Evolutionary conservation across 2,113 vertebrate species (phyloP), one percentile per base, ranked within the genome.

Genomic region (Petrocephalus microphthalmus): DNA sequence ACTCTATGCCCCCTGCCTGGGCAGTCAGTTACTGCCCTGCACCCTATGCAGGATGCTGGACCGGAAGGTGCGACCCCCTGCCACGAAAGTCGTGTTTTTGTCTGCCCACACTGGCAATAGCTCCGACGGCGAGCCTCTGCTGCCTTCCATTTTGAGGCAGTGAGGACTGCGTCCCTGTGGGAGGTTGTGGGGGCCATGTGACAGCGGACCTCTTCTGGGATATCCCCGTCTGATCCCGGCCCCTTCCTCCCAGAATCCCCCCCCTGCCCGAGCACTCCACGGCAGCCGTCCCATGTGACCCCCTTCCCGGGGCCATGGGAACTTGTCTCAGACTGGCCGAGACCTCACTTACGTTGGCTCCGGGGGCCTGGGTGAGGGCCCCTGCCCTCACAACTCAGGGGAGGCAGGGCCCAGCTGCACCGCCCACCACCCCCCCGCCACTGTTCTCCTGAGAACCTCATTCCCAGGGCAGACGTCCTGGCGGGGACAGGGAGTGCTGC

Each of bases 291-390:
- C 19, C 20, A 67, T 10, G 45, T 71, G 82, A 85, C 82, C 83
- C 47, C n/a, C 42, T 6, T 15, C 47, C 22, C 3, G 45, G 83
- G 88, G 83, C 57, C 88, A 88, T 88, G 88, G 88, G 88, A 88
- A 88, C 88, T 88, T 42, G 25, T 67, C 82, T 25, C 54, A 19
- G 37, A 67, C 53, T 47, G 52, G 47, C n/a, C 0, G 60, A 29
- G 60, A 10, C 17, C 87, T 51, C n/a, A 7, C 67, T 86, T 56
- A 33, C 47, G 25, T 33, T 45, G 45, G 71, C 51, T 83, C 45
- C 15, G 13, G 52, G 54, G 37, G 81, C 81, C 56, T 15, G 81
- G 53, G 82, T 49, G n/a, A 45, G 88, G 71, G 82, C 83, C 57
- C 29, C 57, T 84, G 56, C 88, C 11, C 56, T 67, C 56, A 37